Percentiles rank a stretch among this genome's conserved stretches.
Conservation (phyloP, 1,140 invertebrate genomes). For the Zeugodacus cucurbitae region DNA sequence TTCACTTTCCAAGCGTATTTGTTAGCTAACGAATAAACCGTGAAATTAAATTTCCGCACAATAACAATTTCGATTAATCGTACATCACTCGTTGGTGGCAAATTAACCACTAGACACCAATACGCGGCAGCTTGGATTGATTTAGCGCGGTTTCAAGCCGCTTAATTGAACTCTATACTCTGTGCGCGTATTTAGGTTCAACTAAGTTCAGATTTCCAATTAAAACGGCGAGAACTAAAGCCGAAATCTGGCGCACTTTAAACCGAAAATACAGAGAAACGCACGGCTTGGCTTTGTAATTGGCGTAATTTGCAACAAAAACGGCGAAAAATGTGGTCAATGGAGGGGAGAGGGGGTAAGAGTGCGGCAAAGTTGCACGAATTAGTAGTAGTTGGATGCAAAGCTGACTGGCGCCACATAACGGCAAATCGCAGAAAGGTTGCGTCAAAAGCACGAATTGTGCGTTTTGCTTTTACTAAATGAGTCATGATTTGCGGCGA, state of each 20-base stretch:
- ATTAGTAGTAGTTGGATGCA: neutral
- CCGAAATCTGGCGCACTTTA: neutral
- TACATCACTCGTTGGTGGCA: neutral
- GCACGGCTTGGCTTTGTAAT: neutral
- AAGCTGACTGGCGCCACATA: neutral
- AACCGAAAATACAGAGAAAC: neutral
- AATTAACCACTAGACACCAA: conserved; percentile 14
- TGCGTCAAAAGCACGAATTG: neutral
- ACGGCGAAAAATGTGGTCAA: neutral
- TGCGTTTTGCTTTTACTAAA: neutral
- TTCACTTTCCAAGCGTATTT: neutral
- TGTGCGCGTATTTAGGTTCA: conserved; percentile 1
- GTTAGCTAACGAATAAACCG: neutral
- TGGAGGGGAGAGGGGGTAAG: neutral
- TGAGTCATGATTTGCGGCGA: neutral
- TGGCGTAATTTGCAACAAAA: conserved; percentile 12
- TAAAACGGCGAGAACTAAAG: neutral
- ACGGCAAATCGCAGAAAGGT: neutral
- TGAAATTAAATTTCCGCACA: neutral
- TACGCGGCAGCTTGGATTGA: neutral
- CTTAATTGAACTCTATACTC: neutral
- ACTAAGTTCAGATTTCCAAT: conserved; percentile 20
- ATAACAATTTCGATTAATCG: neutral
- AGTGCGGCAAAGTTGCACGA: neutral
- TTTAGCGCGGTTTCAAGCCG: neutral